phyloP scores from a whole-genome alignment of 1,140 invertebrate species.

The Cardiocondyla obscurior region DNA sequence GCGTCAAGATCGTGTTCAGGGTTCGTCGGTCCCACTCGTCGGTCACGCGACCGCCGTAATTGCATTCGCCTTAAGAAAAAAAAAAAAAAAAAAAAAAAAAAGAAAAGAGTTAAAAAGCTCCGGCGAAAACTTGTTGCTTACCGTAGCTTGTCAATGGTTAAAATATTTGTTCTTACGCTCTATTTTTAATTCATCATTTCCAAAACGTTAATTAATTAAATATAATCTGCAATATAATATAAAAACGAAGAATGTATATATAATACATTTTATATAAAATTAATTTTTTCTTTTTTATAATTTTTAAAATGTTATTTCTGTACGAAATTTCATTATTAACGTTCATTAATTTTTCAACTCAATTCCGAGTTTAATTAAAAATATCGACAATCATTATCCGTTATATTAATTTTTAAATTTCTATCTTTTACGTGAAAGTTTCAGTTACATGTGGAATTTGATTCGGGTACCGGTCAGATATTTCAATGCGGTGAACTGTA shows the following conservation, averaged over 20 bases:
- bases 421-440: neutral
- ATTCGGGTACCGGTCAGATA: constrained; percentile 88
- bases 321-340: neutral
- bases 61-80: constrained; percentile 91
- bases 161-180: neutral
- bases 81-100: too few relatives aligned
- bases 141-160: neutral
- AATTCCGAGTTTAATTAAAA: neutral
- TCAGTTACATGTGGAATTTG: neutral
- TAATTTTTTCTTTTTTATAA: neutral
- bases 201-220: neutral
- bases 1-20: constrained; percentile 91
- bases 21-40: constrained; percentile 97
- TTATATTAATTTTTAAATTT: neutral
- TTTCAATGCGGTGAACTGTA: constrained; percentile 94
- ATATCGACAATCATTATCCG: neutral
- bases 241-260: neutral
- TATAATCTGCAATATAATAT: neutral
- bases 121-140: neutral
- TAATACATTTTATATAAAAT: neutral
- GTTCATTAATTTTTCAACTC: neutral
- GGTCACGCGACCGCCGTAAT: constrained; percentile 97
- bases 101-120: neutral
- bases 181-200: neutral
- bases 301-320: neutral